Percentiles rank a stretch among this genome's conserved stretches.
Conservation (phyloP, 2,113 vertebrate species). For the Brachypteracias leptosomus region DNA sequence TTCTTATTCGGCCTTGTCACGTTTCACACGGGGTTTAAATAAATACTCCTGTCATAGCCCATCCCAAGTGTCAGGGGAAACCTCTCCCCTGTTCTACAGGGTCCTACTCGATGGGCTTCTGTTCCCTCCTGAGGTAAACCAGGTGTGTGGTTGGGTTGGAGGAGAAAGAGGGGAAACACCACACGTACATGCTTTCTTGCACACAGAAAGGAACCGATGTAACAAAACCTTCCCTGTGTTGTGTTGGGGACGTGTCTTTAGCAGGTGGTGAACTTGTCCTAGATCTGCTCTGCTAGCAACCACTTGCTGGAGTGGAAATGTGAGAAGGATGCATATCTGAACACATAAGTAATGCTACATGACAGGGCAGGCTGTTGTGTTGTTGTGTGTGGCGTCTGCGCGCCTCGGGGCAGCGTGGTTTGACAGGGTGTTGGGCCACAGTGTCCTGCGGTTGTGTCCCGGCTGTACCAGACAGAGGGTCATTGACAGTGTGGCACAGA, state of each 20-base stretch:
- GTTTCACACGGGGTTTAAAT: not conserved
- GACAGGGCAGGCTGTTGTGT: conserved; percentile 44
- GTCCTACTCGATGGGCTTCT: not conserved
- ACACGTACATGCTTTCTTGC: rapidly evolving
- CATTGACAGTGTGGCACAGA: rapidly evolving
- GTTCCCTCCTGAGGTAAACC: not conserved
- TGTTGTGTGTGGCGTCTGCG: not conserved
- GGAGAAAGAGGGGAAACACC: not conserved
- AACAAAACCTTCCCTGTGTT: not conserved
- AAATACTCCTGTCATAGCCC: not conserved
- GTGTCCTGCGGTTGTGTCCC: not conserved
- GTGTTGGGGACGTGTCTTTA: not conserved
- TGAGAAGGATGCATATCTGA: conserved; percentile 56
- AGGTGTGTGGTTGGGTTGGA: not conserved
- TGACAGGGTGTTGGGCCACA: not conserved
- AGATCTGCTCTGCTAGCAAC: not conserved
- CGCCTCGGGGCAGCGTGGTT: not conserved
- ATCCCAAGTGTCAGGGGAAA: not conserved
- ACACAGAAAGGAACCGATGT: rapidly evolving
- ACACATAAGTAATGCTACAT: conserved; percentile 40
- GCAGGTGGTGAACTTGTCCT: conserved; percentile 43
- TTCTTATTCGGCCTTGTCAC: not conserved
- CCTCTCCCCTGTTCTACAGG: not conserved
- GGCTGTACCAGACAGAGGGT: not conserved
- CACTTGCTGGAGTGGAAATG: conserved; percentile 59